These are phyloP conservation scores for Pristionchus mayeri DNA, from an alignment of 2,888 invertebrate genomes.

Conservation along the genomic window DNA sequence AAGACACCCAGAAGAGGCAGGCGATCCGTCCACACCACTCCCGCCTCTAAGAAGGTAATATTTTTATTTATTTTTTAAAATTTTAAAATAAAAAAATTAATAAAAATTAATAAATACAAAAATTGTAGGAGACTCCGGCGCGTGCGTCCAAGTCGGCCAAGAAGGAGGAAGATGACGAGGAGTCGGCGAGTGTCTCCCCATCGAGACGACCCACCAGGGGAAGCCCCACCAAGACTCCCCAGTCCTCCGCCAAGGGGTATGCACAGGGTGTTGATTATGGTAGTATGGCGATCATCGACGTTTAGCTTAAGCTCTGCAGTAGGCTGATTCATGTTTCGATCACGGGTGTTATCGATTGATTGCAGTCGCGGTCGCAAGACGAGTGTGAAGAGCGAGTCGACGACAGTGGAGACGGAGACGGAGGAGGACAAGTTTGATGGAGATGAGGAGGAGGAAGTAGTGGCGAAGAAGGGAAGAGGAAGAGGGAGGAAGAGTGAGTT, in stretches of 20 bases:
- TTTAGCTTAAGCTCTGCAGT: neutral
- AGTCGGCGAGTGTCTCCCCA: neutral
- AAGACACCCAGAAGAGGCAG: conserved; percentile 50
- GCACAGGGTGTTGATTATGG: neutral
- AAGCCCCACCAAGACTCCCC: conserved; percentile 7
- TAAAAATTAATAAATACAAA: neutral
- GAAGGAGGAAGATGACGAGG: conserved; percentile 26
- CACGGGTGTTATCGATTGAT: neutral
- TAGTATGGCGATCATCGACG: neutral
- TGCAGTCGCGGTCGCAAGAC: conserved; percentile 36
- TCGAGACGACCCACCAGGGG: neutral
- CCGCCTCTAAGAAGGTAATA: neutral
- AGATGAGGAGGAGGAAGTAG: conserved; percentile 3
- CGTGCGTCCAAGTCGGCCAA: neutral
- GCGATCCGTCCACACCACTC: conserved; percentile 19
- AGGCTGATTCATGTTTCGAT: neutral
- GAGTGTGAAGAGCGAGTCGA: conserved; percentile 42
- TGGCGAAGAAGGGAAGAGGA: conserved; percentile 25
- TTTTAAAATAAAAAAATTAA: neutral
- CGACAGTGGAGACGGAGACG: neutral
- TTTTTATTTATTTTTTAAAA: too few relatives aligned
- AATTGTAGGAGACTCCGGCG: neutral
- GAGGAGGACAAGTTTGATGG: neutral
- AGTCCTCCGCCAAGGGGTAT: conserved; percentile 8
- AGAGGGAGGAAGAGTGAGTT: conserved; percentile 16